Conservation (phyloP, 2,113 vertebrate genomes). For the Dryoscopus gambensis region DNA sequence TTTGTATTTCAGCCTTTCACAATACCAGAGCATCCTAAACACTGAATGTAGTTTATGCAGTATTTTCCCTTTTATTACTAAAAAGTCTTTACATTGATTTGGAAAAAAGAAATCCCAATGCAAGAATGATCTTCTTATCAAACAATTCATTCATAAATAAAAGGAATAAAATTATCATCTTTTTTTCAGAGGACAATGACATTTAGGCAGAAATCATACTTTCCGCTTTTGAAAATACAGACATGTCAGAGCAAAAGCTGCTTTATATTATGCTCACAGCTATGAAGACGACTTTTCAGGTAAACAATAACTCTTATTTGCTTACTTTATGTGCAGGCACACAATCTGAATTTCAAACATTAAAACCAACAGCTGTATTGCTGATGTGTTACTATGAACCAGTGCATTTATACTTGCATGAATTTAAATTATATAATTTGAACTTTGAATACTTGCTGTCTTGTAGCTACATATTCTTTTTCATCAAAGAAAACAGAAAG, state of each 20-base stretch:
- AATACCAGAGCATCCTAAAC: neutral
- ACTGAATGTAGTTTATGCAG: neutral
- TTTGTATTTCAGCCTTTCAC: neutral
- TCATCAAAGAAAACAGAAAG: neutral
- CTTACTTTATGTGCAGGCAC: neutral
- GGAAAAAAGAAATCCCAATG: neutral
- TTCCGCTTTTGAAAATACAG: neutral
- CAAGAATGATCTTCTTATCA: neutral
- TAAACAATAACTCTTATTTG: neutral
- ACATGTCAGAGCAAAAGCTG: neutral
- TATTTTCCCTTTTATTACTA: neutral
- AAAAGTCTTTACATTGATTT: neutral
- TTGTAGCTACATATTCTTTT: neutral
- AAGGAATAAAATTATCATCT: neutral
- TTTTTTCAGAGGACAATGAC: neutral
- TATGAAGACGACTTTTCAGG: neutral
- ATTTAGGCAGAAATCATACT: neutral
- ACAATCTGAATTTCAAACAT: neutral
- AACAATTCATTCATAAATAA: neutral
- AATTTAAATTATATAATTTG: neutral
- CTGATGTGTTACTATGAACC: neutral
- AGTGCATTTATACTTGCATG: neutral
- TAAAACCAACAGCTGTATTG: neutral
- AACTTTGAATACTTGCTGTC: neutral
- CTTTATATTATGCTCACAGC: neutral